phyloP scores from a whole-genome alignment of 2,888 invertebrate species.

The Slavum lentiscoides region DNA sequence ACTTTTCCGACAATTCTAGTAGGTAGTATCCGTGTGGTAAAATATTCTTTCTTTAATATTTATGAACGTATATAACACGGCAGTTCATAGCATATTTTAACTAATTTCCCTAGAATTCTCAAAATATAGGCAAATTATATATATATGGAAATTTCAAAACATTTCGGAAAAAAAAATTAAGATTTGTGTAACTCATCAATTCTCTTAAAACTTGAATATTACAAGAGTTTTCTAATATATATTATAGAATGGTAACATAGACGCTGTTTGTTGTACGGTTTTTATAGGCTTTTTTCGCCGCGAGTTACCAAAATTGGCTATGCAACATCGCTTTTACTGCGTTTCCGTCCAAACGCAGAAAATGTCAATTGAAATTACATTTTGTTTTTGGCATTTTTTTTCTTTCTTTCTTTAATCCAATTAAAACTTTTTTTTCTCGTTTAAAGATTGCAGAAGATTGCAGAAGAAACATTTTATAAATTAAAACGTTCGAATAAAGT shows the following conservation, averaged over 20 bases:
- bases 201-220: neutral
- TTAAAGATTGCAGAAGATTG: neutral
- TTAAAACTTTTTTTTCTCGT: slow-evolving; percentile 23
- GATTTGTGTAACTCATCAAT: too few relatives aligned
- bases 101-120: neutral
- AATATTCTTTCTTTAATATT: neutral
- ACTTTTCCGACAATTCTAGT: too few relatives aligned
- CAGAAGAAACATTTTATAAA: neutral
- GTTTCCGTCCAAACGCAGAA: neutral
- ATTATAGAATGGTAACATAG: too few relatives aligned
- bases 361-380: slow-evolving; percentile 8
- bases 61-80: neutral
- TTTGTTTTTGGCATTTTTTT: neutral
- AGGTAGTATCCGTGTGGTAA: too few relatives aligned
- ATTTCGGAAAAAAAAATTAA: neutral
- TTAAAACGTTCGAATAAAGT: slow-evolving; percentile 29
- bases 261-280: too few relatives aligned
- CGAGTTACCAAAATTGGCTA: neutral
- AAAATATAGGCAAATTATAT: neutral
- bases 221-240: too few relatives aligned
- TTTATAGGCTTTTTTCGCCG: too few relatives aligned
- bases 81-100: neutral
- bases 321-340: neutral
- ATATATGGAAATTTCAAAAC: neutral
- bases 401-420: slow-evolving; percentile 1